Percentiles rank a stretch among this genome's conserved stretches.
These are phyloP conservation scores for Rhynchomys soricoides DNA, from an alignment of 2,113 vertebrate species.

Conservation along the genomic window DNA sequence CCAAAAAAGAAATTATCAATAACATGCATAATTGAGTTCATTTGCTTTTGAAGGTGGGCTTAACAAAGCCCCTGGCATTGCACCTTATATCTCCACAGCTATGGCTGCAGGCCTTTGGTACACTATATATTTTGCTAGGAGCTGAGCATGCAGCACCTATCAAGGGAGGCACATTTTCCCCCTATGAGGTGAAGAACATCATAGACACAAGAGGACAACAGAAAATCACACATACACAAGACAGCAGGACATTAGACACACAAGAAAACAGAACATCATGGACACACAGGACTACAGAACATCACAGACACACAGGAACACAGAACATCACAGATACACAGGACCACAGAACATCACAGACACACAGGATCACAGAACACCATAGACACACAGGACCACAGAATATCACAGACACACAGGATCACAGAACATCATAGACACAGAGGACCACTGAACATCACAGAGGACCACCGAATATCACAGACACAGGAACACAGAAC, in stretches of 20 bases:
- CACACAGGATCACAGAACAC: not conserved
- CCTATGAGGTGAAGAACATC: not conserved
- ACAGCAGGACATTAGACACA: not conserved
- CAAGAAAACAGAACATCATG: not conserved
- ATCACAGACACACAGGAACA: not conserved
- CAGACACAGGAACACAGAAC: not conserved
- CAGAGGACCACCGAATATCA: not conserved
- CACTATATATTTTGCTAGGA: not conserved
- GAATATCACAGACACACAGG: not conserved
- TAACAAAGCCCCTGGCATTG: not conserved
- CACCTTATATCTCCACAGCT: not conserved
- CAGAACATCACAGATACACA: not conserved
- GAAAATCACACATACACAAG: not conserved
- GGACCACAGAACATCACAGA: not conserved
- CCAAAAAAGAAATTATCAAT: not conserved
- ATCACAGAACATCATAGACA: not conserved
- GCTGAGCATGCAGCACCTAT: not conserved
- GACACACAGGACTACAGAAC: not conserved
- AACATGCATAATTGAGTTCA: not conserved
- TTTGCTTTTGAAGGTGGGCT: not conserved
- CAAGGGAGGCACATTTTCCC: not conserved
- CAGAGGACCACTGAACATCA: not conserved
- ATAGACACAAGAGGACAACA: not conserved
- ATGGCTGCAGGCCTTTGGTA: fast-evolving
- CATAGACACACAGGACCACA: not conserved